Conservation (phyloP, 2,113 vertebrate genomes). For the Pollachius pollachius region DNA sequence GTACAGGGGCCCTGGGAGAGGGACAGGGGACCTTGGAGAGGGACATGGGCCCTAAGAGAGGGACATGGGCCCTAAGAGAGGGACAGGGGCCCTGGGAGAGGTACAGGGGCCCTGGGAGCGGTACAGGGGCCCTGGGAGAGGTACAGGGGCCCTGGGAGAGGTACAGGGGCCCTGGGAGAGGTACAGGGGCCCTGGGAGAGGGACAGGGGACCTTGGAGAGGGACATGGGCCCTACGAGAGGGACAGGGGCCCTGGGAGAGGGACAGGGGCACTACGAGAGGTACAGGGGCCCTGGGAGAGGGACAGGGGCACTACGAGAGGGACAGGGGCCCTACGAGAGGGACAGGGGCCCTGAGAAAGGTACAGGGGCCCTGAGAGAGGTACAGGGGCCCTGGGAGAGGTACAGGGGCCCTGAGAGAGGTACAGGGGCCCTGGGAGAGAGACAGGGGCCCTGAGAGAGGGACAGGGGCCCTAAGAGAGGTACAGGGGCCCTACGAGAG, state of each 20-base stretch:
- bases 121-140: slow-evolving; percentile 21
- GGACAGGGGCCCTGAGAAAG: slow-evolving; percentile 21
- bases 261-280: slow-evolving; percentile 4
- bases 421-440: slow-evolving; percentile 21
- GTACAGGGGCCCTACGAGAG: slow-evolving; percentile 20
- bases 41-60: slow-evolving; percentile 22
- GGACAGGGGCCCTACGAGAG: slow-evolving; percentile 20
- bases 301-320: slow-evolving; percentile 22
- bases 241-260: slow-evolving; percentile 2
- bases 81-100: slow-evolving; percentile 22
- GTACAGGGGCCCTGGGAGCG: slow-evolving; percentile 21
- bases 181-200: slow-evolving; percentile 22
- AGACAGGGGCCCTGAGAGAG: slow-evolving; percentile 21
- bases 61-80: slow-evolving; percentile 22
- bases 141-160: slow-evolving; percentile 21
- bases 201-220: slow-evolving; percentile 24
- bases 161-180: slow-evolving; percentile 21
- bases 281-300: slow-evolving; percentile 4
- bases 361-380: slow-evolving; percentile 21
- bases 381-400: slow-evolving; percentile 21
- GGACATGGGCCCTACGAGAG: slow-evolving; percentile 3
- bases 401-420: slow-evolving; percentile 21
- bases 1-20: slow-evolving; percentile 23
- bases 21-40: slow-evolving; percentile 20
- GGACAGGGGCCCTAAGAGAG: slow-evolving; percentile 22